These are phyloP conservation scores for Rhyzopertha dominica DNA, from an alignment of 1,140 invertebrate genomes.

Conservation along the genomic window DNA sequence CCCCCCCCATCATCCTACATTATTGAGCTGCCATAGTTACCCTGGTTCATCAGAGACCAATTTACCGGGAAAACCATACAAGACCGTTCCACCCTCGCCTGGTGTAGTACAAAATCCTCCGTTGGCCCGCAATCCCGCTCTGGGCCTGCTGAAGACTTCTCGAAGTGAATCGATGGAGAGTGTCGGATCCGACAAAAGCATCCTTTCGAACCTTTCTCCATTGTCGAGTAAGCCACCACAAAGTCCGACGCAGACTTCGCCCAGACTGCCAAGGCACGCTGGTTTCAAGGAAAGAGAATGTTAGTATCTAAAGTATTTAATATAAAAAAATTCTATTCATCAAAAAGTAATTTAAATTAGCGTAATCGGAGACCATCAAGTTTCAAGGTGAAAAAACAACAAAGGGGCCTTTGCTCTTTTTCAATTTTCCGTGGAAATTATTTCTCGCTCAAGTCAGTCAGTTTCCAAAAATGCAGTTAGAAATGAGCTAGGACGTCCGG, in stretches of 20 bases:
- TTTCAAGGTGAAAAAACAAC: too few species aligned
- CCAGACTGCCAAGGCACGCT: conserved; percentile 34
- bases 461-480: too few species aligned
- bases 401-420: too few species aligned
- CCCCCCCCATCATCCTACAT: conserved; percentile 30
- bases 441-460: too few species aligned
- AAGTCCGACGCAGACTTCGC: conserved; percentile 43
- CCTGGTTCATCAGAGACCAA: conserved; percentile 36
- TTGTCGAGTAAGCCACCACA: conserved; percentile 41
- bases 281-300: conserved; percentile 19
- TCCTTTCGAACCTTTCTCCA: conserved; percentile 24
- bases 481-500: too few species aligned
- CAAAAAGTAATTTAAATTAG: too few species aligned
- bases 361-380: too few species aligned
- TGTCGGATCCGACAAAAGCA: conserved; percentile 15
- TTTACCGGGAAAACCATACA: conserved; percentile 28
- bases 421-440: too few species aligned
- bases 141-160: too few species aligned
- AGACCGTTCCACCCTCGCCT: conserved; percentile 39
- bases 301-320: not conserved
- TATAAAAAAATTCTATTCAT: too few species aligned
- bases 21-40: conserved; percentile 41
- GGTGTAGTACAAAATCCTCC: conserved; percentile 25
- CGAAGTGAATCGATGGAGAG: conserved; percentile 15
- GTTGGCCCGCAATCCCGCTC: too few species aligned